phyloP scores from a whole-genome alignment of 2,888 invertebrate genomes.

The Megaustenia siamemsis region DNA sequence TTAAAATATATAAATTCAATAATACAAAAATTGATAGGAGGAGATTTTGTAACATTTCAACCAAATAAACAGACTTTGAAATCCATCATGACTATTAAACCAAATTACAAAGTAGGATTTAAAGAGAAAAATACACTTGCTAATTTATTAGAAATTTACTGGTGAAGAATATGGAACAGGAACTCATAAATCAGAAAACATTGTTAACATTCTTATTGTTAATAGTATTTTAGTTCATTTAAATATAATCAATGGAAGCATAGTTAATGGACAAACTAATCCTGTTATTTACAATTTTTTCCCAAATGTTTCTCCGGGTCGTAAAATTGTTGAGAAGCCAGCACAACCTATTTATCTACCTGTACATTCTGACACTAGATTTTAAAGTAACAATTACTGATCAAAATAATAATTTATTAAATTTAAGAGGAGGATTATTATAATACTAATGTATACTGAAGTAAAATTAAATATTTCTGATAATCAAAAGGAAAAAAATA shows the following conservation, averaged over 20 bases:
- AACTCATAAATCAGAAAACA: constrained; percentile 30
- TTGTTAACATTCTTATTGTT: constrained; percentile 47
- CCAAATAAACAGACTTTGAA: background rate
- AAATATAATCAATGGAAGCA: background rate
- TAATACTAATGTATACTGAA: background rate
- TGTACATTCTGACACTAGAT: constrained; percentile 37
- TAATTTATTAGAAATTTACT: background rate
- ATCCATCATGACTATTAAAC: background rate
- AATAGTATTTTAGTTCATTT: constrained; percentile 36
- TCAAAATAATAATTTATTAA: constrained; percentile 39
- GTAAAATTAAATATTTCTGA: constrained; percentile 6
- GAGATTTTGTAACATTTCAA: background rate
- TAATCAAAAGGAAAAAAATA: constrained; percentile 15
- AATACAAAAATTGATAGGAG: background rate
- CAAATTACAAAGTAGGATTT: constrained; percentile 12
- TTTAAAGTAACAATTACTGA: constrained; percentile 34
- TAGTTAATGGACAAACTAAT: constrained; percentile 37
- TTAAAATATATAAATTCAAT: background rate
- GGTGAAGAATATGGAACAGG: background rate
- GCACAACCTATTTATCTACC: constrained; percentile 55
- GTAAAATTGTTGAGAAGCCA: constrained; percentile 54
- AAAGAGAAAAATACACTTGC: background rate
- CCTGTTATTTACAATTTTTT: constrained; percentile 54
- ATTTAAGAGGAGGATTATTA: constrained; percentile 38
- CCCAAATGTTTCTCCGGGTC: constrained; percentile 48